A percentile compares a stretch with the other conserved stretches of the same genome.
These are phyloP conservation scores for Phortica magna DNA, from an alignment of 2,888 invertebrate genomes.

Conservation along the genomic window DNA sequence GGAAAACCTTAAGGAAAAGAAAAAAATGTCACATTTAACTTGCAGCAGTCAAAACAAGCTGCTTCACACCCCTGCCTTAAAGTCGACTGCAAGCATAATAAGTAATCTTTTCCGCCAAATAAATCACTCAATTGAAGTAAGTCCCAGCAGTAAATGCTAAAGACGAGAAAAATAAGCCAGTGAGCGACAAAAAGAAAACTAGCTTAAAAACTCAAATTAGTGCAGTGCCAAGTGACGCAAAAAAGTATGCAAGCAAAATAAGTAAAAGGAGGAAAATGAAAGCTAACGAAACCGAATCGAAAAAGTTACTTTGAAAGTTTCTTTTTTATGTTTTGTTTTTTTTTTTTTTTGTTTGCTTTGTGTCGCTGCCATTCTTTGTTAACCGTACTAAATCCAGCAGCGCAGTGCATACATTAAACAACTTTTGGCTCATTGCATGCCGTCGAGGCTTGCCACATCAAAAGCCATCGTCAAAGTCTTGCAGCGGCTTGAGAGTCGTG, in stretches of 20 bases:
- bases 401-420: constrained; percentile 71
- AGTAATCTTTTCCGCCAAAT: constrained; percentile 77
- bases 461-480: constrained; percentile 50
- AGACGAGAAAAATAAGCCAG: constrained; percentile 45
- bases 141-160: constrained; percentile 26
- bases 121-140: constrained; percentile 74
- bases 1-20: constrained; percentile 14
- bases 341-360: constrained; percentile 3
- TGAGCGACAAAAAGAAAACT: constrained; percentile 5
- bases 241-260: constrained; percentile 29
- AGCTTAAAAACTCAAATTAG: constrained; percentile 63
- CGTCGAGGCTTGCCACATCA: constrained; percentile 51
- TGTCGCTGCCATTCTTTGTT: constrained; percentile 48
- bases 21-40: constrained; percentile 17
- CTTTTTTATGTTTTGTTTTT: background rate
- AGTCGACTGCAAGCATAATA: constrained; percentile 23
- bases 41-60: constrained; percentile 30
- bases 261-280: constrained; percentile 34
- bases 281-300: constrained; percentile 15
- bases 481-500: constrained; percentile 38
- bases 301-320: constrained; percentile 65
- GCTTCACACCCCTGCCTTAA: constrained; percentile 36
- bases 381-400: constrained; percentile 55
- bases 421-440: constrained; percentile 73
- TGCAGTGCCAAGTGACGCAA: constrained; percentile 64